Evolutionary conservation across 2,113 vertebrate species (phyloP), one percentile per base, ranked within the genome.

Genomic region (Aspiorhynchus laticeps): DNA sequence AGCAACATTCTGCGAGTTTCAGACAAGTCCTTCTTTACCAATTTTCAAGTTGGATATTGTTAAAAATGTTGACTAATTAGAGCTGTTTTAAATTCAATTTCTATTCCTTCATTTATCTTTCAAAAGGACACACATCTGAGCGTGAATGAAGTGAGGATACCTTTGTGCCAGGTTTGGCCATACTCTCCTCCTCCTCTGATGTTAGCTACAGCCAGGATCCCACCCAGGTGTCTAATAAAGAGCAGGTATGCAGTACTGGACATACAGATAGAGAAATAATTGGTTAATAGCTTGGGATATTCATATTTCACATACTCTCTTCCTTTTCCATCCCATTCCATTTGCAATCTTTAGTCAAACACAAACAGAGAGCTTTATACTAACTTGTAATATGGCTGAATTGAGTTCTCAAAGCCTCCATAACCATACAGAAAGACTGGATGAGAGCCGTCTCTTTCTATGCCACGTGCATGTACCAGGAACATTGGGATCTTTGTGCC

Each of bases 401-500:
- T 92, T 11, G 94, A 92, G 26, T 83, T 48, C 80, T 95, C 94
- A 19, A 96, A 96, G 56, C 95, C 95, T 83, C 95, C 95, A 0
- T 96, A 96, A 79, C 95, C 95, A 17, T 95, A 93, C 12, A 96
- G 93, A 75, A 96, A 94, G 3, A 95, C 92, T 0, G 95, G 94
- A 76, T 94, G 89, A 28, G 88, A 91, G 14, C 91, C 89, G 4
- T 95, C 94, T 28, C 86, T 92, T 89, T 93, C 53, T 19, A 95
- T 87, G 53, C 88, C 53, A 24, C 90, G 91, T 21, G 92, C 38
- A 1, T 95, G 94, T 15, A 96, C 95, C 87, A 95, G 87, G 88
- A 96, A 96, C 95, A 96, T 96, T 21, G 95, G 95, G 65, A 96
- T 94, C 87, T 91, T 91, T 7, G 94, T 95, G 83, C 94, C 94